Evolutionary conservation across 2,113 vertebrate genomes (phyloP).

Genomic region (Nycticorax nycticorax): DNA sequence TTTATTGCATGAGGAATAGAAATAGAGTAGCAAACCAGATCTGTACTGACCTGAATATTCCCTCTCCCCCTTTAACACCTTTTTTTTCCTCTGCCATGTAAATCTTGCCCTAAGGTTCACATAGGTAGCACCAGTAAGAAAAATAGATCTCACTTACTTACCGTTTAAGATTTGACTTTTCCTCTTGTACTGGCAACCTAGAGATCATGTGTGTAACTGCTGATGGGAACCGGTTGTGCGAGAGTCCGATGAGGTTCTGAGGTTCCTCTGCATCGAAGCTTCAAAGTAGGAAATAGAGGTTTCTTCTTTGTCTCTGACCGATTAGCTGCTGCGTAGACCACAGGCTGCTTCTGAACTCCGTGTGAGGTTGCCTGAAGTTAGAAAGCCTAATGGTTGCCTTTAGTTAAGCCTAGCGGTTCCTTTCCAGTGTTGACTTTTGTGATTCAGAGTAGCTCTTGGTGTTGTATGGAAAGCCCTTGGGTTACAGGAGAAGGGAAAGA

Average conservation of each 20-base stretch:
- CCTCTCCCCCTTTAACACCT: background rate
- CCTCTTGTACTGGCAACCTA: background rate
- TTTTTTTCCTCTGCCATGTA: background rate
- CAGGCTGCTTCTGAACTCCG: background rate
- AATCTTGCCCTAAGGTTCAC: background rate
- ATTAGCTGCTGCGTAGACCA: background rate
- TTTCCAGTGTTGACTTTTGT: background rate
- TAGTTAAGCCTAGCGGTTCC: background rate
- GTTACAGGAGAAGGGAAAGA: background rate
- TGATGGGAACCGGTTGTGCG: background rate
- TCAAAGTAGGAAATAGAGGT: background rate
- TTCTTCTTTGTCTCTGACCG: background rate
- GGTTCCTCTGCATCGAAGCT: background rate
- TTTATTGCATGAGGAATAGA: background rate
- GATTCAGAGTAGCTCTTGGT: background rate
- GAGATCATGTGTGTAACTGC: background rate
- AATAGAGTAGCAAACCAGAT: background rate
- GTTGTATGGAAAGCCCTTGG: background rate
- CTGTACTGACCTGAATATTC: background rate
- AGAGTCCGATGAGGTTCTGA: background rate
- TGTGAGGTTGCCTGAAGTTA: background rate
- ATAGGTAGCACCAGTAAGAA: background rate
- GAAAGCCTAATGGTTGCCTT: background rate
- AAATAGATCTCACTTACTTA: fast-evolving
- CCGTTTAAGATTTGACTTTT: background rate